Evolutionary conservation across 1,140 invertebrate species (phyloP), one percentile per base, ranked within the genome.

Genomic region (Trichoplusia ni): DNA sequence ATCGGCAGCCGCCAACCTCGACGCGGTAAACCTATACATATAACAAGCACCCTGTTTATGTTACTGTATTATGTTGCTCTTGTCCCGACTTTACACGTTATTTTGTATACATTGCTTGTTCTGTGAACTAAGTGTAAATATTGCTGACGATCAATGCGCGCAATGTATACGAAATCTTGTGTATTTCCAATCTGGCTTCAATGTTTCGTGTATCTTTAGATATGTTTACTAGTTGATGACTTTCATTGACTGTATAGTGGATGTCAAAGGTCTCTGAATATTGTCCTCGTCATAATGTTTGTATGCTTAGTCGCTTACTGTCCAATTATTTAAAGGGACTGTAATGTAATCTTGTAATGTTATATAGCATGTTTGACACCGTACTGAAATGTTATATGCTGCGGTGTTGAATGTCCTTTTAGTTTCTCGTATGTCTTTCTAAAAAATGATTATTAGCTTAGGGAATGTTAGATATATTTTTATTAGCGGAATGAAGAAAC

Each of bases 1-100:
- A 83, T 79, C 77, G 42, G 84, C 82, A 13, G 85, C 81, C 64
- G 81, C 78, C 67, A 71, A 78, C 75, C 75, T 88, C 79, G 84
- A 83, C 42, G 81, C 81, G 87, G 87, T 90, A 90, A 89, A 74
- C 58, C 61, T 64, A 47, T 47, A 23, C 8, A 14, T 46, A 54
- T 64, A 62, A 16, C 33, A 5, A 58, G 38, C 25, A 40, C 53
- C 25, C n/a, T 58, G 54, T 58, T 44, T 21, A 58, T 58, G 33
- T 54, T 54, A 23, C 13, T 54, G 51, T 49, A 25, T 37, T 53
- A 37, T 53, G 53, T 58, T 44, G 54, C 38, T 42, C 37, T 13
- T 42, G 11, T 11, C 38, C 25, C 2, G 14, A 44, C 25, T 58
- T 58, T 19, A 58, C 25, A 21, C 25, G 13, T 13, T 44, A 16